Evolutionary conservation across 1,140 invertebrate genomes (phyloP).

Genomic region (Rhagoletis pomonella): DNA sequence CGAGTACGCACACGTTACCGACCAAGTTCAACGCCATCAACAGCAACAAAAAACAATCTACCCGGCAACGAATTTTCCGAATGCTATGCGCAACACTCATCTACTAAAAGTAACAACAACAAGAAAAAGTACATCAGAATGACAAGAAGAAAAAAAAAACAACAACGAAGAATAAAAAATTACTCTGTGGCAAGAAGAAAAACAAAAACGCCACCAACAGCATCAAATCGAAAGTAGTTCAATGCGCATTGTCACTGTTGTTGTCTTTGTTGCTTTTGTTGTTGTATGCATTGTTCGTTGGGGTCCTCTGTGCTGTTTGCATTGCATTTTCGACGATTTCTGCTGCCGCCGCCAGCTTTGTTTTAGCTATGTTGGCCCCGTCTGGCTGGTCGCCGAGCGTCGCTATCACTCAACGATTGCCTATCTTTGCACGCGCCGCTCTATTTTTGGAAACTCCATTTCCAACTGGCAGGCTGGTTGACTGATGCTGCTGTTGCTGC

Average conservation of each 20-base stretch:
- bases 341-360: neutral
- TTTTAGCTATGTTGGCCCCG: conserved; percentile 27
- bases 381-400: neutral
- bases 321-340: neutral
- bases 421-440: conserved; percentile 45
- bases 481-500: neutral
- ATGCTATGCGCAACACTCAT: neutral
- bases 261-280: neutral
- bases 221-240: conserved; percentile 50
- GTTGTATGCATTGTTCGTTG: conserved; percentile 26
- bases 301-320: conserved; percentile 38
- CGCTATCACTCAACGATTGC: conserved; percentile 42
- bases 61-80: neutral
- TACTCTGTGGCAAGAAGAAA: neutral
- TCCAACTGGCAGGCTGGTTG: neutral
- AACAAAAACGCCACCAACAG: neutral
- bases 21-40: conserved; percentile 50
- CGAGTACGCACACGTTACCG: conserved; percentile 3
- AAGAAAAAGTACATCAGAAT: conserved; percentile 1
- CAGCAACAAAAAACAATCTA: conserved; percentile 33
- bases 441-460: conserved; percentile 44
- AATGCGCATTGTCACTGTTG: conserved; percentile 21
- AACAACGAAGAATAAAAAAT: neutral
- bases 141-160: conserved; percentile 49
- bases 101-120: neutral